Percentiles rank a stretch among this genome's conserved stretches.
Evolutionary conservation across 2,113 vertebrate genomes (phyloP).

Genomic region (Tautogolabrus adspersus): DNA sequence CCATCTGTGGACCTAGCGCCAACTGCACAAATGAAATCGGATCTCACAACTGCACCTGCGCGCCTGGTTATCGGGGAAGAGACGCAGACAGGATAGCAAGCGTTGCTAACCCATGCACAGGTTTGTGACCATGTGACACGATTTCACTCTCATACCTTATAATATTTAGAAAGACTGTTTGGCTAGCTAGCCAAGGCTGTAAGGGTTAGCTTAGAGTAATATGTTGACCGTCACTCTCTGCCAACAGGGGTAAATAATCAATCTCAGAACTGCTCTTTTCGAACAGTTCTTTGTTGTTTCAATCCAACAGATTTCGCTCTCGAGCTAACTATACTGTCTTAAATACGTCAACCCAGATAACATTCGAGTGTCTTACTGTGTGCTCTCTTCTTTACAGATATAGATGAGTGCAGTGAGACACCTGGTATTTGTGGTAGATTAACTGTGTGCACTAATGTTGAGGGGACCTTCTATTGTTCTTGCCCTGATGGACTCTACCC

Average conservation of each 20-base stretch:
- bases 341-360: too few species aligned
- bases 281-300: too few species aligned
- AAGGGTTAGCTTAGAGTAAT: too few species aligned
- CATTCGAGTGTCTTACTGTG: too few species aligned
- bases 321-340: too few species aligned
- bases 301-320: too few species aligned
- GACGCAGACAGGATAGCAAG: slow-evolving; percentile 41
- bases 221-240: too few species aligned
- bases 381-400: slow-evolving; percentile 51
- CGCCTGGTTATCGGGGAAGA: slow-evolving; percentile 40
- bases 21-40: slow-evolving; percentile 71
- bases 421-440: slow-evolving; percentile 56
- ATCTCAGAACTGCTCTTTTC: too few species aligned
- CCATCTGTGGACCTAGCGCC: slow-evolving; percentile 59
- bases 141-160: too few species aligned
- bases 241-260: too few species aligned
- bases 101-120: slow-evolving; percentile 64
- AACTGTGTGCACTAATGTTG: slow-evolving; percentile 66
- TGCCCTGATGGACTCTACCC: slow-evolving; percentile 71
- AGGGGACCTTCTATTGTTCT: slow-evolving; percentile 66
- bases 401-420: slow-evolving; percentile 70
- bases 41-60: slow-evolving; percentile 64
- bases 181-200: too few species aligned
- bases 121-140: not conserved
- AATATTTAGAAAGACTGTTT: too few species aligned